Evolutionary conservation across 2,797 vertebrate species (phyloP).

Genomic region (Schizopygopsis malacanthus): DNA sequence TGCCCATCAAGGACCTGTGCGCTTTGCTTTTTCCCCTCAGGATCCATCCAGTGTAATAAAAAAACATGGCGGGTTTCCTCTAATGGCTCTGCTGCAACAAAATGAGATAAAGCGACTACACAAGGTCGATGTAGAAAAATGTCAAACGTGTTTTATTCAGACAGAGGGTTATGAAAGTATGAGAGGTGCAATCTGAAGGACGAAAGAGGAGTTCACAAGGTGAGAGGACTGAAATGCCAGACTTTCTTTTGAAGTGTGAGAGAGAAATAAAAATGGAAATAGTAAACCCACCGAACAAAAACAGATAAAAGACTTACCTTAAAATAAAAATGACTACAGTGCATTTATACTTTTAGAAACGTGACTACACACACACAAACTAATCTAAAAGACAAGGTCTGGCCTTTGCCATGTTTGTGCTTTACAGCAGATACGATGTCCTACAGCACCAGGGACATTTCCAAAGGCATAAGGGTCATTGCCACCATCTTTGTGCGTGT

Average conservation of each 20-base stretch:
- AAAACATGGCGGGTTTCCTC: conserved; percentile 14
- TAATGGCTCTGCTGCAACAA: conserved; percentile 12
- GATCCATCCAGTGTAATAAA: neutral
- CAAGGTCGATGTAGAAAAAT: conserved; percentile 16
- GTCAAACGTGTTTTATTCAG: conserved; percentile 36
- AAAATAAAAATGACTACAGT: neutral
- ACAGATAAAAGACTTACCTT: neutral
- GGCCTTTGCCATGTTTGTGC: conserved; percentile 28
- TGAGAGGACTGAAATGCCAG: neutral
- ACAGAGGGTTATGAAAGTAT: neutral
- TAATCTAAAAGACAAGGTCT: conserved; percentile 3
- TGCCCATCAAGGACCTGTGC: conserved; percentile 1
- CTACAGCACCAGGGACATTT: conserved; percentile 24
- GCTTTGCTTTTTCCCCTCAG: conserved; percentile 32
- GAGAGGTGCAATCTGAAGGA: conserved; percentile 35
- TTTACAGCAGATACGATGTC: conserved; percentile 13
- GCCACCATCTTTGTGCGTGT: neutral
- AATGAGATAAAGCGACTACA: neutral
- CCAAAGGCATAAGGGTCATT: conserved; percentile 32
- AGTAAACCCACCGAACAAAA: neutral
- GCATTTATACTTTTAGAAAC: neutral
- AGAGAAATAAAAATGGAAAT: neutral
- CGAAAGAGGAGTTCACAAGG: neutral
- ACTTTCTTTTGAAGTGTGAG: neutral
- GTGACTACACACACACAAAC: neutral